Evolutionary conservation across 2,888 invertebrate genomes (phyloP).

Genomic region (Tachina fera): DNA sequence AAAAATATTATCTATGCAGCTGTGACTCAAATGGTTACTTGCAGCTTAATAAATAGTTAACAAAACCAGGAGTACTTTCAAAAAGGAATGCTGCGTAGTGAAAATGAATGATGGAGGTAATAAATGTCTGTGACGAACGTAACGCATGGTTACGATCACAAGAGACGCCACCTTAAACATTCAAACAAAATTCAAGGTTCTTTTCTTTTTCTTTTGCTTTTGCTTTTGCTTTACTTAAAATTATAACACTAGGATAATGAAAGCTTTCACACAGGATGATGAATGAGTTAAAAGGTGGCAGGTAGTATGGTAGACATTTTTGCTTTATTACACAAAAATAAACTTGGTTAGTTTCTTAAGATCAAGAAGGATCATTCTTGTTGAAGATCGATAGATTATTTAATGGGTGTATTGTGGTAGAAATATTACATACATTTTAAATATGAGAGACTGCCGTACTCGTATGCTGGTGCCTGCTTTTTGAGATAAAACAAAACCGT

Average conservation of each 20-base stretch:
- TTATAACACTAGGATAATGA: slow-evolving; percentile 62
- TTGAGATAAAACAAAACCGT: slow-evolving; percentile 46
- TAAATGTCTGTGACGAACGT: slow-evolving; percentile 61
- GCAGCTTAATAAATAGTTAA: not conserved
- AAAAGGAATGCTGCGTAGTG: slow-evolving; percentile 43
- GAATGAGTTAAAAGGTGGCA: slow-evolving; percentile 51
- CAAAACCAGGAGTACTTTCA: slow-evolving; percentile 44
- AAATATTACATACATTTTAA: slow-evolving; percentile 25
- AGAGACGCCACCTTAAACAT: slow-evolving; percentile 55
- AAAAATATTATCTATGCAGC: slow-evolving; percentile 36
- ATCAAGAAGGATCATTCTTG: slow-evolving; percentile 3
- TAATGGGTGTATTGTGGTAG: slow-evolving; percentile 45
- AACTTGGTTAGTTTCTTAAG: slow-evolving; percentile 1
- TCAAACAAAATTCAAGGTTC: slow-evolving; percentile 31
- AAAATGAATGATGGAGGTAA: slow-evolving; percentile 67
- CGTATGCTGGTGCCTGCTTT: slow-evolving; percentile 27
- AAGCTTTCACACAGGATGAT: slow-evolving; percentile 56
- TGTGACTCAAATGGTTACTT: slow-evolving; percentile 55
- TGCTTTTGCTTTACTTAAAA: slow-evolving; percentile 3
- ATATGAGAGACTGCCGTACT: slow-evolving; percentile 48
- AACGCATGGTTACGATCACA: slow-evolving; percentile 45
- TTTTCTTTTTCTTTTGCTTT: no score
- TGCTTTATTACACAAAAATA: not conserved
- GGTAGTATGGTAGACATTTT: slow-evolving; percentile 2
- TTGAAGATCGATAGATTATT: slow-evolving; percentile 54